A percentile compares a stretch with the other conserved stretches of the same genome.
These are phyloP conservation scores for Gymnorhina tibicen DNA, from an alignment of 2,113 vertebrate species.

Conservation along the genomic window DNA sequence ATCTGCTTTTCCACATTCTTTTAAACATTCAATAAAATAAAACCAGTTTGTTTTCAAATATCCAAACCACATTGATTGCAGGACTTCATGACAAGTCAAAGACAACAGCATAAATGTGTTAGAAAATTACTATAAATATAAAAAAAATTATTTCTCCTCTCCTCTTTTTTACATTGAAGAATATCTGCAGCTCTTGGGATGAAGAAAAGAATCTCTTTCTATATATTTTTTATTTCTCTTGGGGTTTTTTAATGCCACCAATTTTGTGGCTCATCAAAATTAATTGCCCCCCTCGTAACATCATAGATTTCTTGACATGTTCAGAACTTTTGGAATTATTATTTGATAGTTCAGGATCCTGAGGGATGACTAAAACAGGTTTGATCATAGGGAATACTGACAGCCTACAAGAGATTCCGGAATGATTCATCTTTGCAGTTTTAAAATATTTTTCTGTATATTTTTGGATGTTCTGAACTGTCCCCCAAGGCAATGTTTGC, in stretches of 20 bases:
- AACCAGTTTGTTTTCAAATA: neutral
- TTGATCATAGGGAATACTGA: neutral
- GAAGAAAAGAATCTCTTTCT: neutral
- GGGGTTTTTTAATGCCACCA: neutral
- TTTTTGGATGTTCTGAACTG: neutral
- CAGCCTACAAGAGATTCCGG: neutral
- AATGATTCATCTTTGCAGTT: neutral
- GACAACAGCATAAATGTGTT: neutral
- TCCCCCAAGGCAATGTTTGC: neutral
- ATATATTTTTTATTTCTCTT: neutral
- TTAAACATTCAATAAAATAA: slow-evolving; percentile 6
- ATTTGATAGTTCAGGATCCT: neutral
- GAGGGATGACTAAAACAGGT: neutral
- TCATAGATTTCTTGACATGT: neutral
- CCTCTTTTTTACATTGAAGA: neutral
- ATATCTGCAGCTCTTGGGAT: neutral
- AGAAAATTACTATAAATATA: neutral
- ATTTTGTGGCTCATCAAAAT: neutral
- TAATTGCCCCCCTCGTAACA: neutral
- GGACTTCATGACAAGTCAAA: neutral
- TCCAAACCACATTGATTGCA: neutral
- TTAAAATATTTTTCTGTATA: neutral
- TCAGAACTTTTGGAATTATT: neutral
- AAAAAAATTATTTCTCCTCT: neutral
- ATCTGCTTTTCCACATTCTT: slow-evolving; percentile 37